Evolutionary conservation across 2,888 invertebrate genomes (phyloP), one percentile per base, ranked within the genome.

Genomic region (Calliphora vomitoria): DNA sequence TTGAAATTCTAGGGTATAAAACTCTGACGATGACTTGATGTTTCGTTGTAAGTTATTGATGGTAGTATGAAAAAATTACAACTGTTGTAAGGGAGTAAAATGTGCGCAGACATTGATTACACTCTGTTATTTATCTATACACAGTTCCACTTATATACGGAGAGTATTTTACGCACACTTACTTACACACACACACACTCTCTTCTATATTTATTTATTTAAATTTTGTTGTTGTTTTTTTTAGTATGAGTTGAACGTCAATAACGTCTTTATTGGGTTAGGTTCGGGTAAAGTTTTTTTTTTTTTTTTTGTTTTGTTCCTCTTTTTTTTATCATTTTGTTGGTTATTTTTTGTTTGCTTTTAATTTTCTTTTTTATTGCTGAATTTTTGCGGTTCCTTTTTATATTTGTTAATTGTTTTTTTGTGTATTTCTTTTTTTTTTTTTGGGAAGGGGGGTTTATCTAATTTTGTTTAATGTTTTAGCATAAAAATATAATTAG

Each of bases 221-320:
- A 10, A 64, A n/a, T 58, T 25, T 15, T 31, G 71, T 35, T n/a
- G 8, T 47, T 60, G 58, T 20, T 74, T 68, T 15, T 55, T 18
- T 76, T 62, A 11, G 71, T 71, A 38, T 20, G 41, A 58, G 58
- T 85, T 53, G 38, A 62, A 53, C 84, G 81, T 69, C 87, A 87
- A 87, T 84, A 87, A 74, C 62, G 84, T 82, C 72, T 84, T 62
- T 69, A 84, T 87, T 87, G 84, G 84, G 84, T 74, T 78, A 87
- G 87, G 87, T 87, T 87, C 81, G 87, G 87, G 68, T 74, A 78
- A 62, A 66, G 31, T 55, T 18, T 41, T 64, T 79, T 18, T 41
- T 62, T 25, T 25, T 25, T 25, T 25, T 1, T 25, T 25, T 18
- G 76, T 35, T 60, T 60, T 8, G 13, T 64, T 69, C 18, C 6